phyloP scores from a whole-genome alignment of 2,113 vertebrate genomes.

The Neomonachus schauinslandi region DNA sequence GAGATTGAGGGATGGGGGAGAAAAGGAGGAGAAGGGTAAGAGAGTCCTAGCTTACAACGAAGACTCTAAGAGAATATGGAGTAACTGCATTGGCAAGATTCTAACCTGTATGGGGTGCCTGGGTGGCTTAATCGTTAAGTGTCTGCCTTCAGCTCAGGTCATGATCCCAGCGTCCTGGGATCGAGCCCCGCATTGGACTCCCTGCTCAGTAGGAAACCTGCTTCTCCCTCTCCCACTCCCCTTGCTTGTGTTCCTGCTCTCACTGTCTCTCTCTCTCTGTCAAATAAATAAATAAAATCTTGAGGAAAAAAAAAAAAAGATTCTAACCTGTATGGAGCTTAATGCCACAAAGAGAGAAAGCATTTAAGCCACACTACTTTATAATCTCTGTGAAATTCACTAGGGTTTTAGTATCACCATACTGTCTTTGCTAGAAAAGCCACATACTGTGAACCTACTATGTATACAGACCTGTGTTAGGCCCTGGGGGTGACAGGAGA shows the following conservation, averaged over 20 bases:
- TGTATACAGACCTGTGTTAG: too few species aligned
- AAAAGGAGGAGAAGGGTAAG: neutral
- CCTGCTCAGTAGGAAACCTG: too few species aligned
- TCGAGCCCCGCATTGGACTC: too few species aligned
- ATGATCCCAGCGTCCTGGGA: too few species aligned
- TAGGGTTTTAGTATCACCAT: neutral
- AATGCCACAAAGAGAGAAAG: neutral
- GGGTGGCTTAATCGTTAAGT: too few species aligned
- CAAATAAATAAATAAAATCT: too few species aligned
- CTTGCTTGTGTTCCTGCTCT: too few species aligned
- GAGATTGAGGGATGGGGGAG: neutral
- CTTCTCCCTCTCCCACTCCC: too few species aligned
- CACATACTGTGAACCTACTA: too few species aligned
- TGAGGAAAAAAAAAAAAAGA: neutral
- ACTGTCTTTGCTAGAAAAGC: neutral
- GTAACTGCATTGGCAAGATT: neutral
- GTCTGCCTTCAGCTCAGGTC: too few species aligned
- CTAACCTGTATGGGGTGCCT: neutral
- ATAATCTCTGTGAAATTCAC: neutral
- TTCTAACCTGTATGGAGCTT: neutral
- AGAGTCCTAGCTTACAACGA: neutral
- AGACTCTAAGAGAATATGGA: neutral
- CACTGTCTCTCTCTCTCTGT: too few species aligned
- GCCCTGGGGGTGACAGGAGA: too few species aligned
- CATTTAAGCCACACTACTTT: neutral